Evolutionary conservation across 2,888 invertebrate species (phyloP).

Genomic region (Nomada flava): DNA sequence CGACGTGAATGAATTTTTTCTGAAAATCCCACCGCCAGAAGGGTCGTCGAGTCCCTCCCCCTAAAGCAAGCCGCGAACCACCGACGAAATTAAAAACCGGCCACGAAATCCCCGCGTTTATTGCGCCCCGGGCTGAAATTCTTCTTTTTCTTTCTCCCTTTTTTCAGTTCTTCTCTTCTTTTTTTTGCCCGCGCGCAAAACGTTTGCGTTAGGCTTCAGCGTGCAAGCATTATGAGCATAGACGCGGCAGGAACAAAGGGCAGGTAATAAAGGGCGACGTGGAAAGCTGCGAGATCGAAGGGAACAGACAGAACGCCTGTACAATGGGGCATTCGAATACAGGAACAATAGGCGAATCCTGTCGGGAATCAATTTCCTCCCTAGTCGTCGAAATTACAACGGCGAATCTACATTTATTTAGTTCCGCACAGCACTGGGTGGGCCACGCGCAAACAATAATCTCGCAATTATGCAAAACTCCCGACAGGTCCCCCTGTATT

Average conservation of each 20-base stretch:
- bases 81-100: not conserved
- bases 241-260: slow-evolving; percentile 40
- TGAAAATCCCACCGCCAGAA: too few relatives aligned
- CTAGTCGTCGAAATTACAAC: slow-evolving; percentile 63
- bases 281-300: slow-evolving; percentile 31
- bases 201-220: slow-evolving; percentile 4
- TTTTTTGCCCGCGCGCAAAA: not conserved
- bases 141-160: not conserved
- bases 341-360: slow-evolving; percentile 64
- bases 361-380: slow-evolving; percentile 72
- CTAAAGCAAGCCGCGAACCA: too few relatives aligned
- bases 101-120: not conserved
- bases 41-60: too few relatives aligned
- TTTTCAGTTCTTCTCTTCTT: too few relatives aligned
- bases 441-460: slow-evolving; percentile 46
- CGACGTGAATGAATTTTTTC: too few relatives aligned
- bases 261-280: slow-evolving; percentile 51
- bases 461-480: slow-evolving; percentile 61
- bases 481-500: not conserved
- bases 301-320: slow-evolving; percentile 25
- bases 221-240: slow-evolving; percentile 15
- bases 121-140: not conserved
- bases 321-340: slow-evolving; percentile 52
- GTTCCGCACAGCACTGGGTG: not conserved
- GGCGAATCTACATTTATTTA: slow-evolving; percentile 67